Base-by-base conservation (phyloP, 2,797 vertebrate species). In the Cryptoblepharus egeriae region DNA sequence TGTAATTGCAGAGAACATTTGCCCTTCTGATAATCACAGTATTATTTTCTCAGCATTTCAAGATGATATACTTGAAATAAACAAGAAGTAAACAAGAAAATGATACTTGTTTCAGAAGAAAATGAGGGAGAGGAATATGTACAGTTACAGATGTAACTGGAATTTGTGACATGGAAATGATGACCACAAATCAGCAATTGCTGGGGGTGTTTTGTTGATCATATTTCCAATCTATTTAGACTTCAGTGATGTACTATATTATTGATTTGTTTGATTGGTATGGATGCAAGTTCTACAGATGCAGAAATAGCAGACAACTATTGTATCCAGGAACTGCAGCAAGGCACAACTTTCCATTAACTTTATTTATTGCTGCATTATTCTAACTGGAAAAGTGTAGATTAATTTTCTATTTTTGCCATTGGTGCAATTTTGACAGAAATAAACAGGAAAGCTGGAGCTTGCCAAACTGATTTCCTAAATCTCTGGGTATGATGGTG, bases 1-100 rank as follows among this genome's bases (percentile, higher is more conserved):
- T 81, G 32, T 58, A 76, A 52, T 84, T 90, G 68, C 39, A 83
- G 73, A 32, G 70, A 28, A 49, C 26, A 84, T 79, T 88, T 88
- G 55, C 9, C 9, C 39, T 65, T 58, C 35, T 28, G 65, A 35
- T 81, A 85, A 90, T 74, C 52, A 72, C 68, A 60, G 77, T 68
- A 2, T 7, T 81, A 24, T 76, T 73, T 65, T 49, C 9, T 81
- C 30, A 79, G 45, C 10, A 90, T 69, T 13, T 15, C 22, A 22
- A 42, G 35, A n/a, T n/a, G n/a, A n/a, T n/a, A n/a, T n/a, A n/a
- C n/a, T n/a, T n/a, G n/a, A n/a, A n/a, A n/a, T n/a, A n/a, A n/a
- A n/a, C n/a, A n/a, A n/a, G n/a, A n/a, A n/a, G n/a, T n/a, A n/a
- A n/a, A 55, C 83, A 83, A 75, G 6, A 37, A 2, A 55, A 61